Conservation (phyloP, 2,797 vertebrate genomes). For the Sylvilagus floridanus region DNA sequence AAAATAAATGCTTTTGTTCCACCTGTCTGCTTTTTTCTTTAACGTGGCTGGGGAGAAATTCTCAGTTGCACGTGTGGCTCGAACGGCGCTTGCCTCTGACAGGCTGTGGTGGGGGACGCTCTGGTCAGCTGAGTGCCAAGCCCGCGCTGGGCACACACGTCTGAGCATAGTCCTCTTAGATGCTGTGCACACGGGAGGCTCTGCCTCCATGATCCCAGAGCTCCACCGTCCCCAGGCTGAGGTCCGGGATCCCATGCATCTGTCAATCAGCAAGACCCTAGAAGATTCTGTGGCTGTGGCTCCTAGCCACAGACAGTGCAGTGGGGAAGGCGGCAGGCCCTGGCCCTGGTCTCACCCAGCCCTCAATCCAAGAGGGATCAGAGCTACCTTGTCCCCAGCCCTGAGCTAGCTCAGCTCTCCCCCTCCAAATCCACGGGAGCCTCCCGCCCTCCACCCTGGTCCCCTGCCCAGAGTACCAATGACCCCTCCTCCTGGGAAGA, state of each 20-base stretch:
- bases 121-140: fast-evolving
- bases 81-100: fast-evolving
- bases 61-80: background rate
- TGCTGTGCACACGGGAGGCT: fast-evolving
- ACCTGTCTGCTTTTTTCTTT: background rate
- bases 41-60: background rate
- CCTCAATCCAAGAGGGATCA: background rate
- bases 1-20: background rate
- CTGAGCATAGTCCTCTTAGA: fast-evolving
- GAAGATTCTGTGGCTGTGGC: fast-evolving
- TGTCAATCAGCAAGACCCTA: fast-evolving
- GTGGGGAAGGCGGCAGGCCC: background rate
- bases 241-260: background rate
- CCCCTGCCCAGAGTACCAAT: background rate
- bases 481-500: background rate
- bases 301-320: fast-evolving
- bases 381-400: background rate
- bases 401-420: too few relatives aligned
- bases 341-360: background rate
- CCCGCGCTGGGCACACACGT: fast-evolving
- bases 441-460: background rate
- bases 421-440: background rate
- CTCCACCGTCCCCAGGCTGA: background rate
- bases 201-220: background rate
- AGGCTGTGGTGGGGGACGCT: fast-evolving